Evolutionary conservation across 2,797 vertebrate genomes (phyloP).

Genomic region (Megaceryle alcyon): DNA sequence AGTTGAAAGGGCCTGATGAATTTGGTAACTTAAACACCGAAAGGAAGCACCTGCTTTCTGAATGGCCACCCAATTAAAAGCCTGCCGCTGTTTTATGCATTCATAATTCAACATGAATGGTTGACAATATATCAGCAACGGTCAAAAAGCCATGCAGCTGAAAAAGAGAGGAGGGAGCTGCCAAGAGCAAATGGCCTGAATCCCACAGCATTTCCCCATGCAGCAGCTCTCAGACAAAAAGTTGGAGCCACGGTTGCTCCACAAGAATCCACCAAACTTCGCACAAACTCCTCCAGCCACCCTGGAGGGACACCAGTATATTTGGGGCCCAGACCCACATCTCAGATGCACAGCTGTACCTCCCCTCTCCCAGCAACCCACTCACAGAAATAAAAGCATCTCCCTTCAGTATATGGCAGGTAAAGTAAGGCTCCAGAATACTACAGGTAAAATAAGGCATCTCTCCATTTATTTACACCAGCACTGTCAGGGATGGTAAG

Average conservation of each 20-base stretch:
- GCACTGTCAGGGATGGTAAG: neutral
- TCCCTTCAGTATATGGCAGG: neutral
- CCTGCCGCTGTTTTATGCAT: neutral
- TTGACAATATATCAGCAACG: neutral
- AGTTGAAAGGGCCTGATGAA: constrained; percentile 36
- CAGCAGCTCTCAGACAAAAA: neutral
- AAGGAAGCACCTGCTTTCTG: constrained; percentile 73
- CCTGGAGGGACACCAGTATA: neutral
- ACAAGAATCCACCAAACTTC: neutral
- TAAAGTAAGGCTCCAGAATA: neutral
- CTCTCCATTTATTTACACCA: neutral
- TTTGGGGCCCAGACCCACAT: neutral
- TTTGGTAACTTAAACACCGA: neutral
- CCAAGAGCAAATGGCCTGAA: neutral
- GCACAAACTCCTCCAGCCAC: rapidly evolving
- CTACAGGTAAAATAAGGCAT: neutral
- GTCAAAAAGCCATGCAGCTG: neutral
- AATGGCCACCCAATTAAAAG: neutral
- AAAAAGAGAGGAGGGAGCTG: neutral
- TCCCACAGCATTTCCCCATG: neutral
- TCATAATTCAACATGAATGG: neutral
- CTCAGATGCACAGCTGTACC: neutral
- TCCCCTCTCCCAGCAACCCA: neutral
- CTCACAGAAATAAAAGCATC: neutral
- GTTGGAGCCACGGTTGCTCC: neutral